Evolutionary conservation across 2,113 vertebrate genomes (phyloP), one percentile per base, ranked within the genome.

Genomic region (Mesocricetus auratus): DNA sequence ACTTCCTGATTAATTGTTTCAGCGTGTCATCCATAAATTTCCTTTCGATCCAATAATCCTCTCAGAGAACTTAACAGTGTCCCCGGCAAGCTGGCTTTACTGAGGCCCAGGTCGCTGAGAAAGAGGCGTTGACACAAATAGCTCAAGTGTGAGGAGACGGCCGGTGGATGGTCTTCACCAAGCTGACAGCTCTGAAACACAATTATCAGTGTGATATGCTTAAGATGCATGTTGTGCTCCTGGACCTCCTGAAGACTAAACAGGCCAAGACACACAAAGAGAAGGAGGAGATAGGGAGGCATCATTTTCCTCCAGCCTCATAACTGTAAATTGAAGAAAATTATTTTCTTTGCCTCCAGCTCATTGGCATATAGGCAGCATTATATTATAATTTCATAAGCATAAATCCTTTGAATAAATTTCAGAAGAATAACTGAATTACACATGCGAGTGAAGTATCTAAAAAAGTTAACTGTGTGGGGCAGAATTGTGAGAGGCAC

Each of bases 161-260:
- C 98, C 99, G 96, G 98, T 98, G 99, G 99, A 99, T 99, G 99
- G 98, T 98, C 98, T 98, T 98, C 99, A 98, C 98, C 94, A 97
- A 95, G 97, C 98, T 99, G 99, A 99, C 99, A 99, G 99, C 98
- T 99, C 99, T 98, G 99, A 99, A 99, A 99, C 98, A 99, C 99
- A 99, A 99, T 99, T 99, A 99, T 99, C 99, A 99, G 99, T 98
- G 98, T 99, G 99, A 99, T 99, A 99, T 99, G 99, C 99, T 99
- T 99, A 99, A 99, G 99, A 99, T 99, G 99, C 99, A 99, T 99
- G 99, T 99, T 98, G 98, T 97, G 98, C 98, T 98, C 98, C 97
- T 98, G 73, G 47, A 98, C 98, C 98, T 99, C 99, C 98, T 98
- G 98, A 99, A 99, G 99, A 99, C 98, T 98, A 98, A 98, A 98